Evolutionary conservation across 2,113 vertebrate species (phyloP).

Genomic region (Odocoileus hemionus): DNA sequence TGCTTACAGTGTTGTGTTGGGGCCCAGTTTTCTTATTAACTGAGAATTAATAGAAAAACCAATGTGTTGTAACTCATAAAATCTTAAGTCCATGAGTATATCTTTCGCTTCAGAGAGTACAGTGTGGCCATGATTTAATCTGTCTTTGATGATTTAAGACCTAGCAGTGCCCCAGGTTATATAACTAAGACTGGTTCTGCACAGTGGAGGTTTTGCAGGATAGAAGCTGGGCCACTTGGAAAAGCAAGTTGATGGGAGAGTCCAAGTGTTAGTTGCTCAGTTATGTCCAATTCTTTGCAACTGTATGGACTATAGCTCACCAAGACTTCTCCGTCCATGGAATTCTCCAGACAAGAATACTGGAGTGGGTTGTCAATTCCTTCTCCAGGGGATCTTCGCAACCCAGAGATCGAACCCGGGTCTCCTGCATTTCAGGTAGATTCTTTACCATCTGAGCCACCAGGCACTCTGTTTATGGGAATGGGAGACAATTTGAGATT

Average conservation of each 20-base stretch:
- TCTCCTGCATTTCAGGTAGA: not conserved
- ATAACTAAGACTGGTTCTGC: not conserved
- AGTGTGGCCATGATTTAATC: conserved; percentile 7
- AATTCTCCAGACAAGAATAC: not conserved
- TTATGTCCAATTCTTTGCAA: not conserved
- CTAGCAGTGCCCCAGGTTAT: not conserved
- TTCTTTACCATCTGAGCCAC: not conserved
- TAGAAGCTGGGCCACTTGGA: not conserved
- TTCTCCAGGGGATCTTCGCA: not conserved
- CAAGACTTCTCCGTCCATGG: not conserved
- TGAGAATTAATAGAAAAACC: conserved; percentile 34
- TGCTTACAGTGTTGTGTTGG: not conserved
- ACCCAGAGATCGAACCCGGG: not conserved
- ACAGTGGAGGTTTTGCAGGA: not conserved
- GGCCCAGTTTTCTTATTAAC: conserved; percentile 14
- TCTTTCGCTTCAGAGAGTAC: not conserved
- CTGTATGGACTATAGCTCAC: not conserved
- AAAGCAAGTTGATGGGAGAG: not conserved
- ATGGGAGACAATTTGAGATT: not conserved
- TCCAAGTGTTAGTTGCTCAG: not conserved
- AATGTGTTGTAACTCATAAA: conserved; percentile 26
- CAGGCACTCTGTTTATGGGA: not conserved
- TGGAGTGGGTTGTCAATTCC: not conserved
- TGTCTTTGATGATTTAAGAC: conserved; percentile 17
- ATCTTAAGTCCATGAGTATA: not conserved